A percentile compares a stretch with the other conserved stretches of the same genome.
These are phyloP conservation scores for Telmatochromis sp. DNA, from an alignment of 2,113 vertebrate genomes.

Conservation along the genomic window DNA sequence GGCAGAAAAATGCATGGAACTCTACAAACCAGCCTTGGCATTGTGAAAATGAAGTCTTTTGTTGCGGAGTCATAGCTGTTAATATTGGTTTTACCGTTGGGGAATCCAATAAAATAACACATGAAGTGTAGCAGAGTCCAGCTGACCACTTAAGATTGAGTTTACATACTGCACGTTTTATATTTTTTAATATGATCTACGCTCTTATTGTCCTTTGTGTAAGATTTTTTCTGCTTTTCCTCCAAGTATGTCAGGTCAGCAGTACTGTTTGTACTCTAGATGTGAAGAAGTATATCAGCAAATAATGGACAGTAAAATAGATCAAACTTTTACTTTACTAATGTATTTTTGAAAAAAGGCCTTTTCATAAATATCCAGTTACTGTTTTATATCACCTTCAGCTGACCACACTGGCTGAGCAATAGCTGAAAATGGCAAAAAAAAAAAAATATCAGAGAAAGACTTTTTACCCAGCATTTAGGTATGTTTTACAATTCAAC, in stretches of 20 bases:
- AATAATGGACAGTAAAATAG: background rate
- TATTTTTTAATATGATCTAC: background rate
- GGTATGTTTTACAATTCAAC: background rate
- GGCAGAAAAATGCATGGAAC: background rate
- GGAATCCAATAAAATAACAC: background rate
- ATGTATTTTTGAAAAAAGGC: background rate
- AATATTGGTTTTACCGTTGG: background rate
- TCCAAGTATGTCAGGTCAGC: background rate
- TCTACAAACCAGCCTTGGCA: background rate
- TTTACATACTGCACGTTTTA: background rate
- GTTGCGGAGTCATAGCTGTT: background rate
- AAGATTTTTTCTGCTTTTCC: background rate
- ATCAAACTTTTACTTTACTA: background rate
- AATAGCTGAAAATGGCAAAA: background rate
- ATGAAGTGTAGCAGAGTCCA: background rate
- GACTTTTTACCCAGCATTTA: background rate
- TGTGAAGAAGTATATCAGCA: background rate
- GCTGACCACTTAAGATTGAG: background rate
- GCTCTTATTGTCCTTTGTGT: conserved; percentile 1
- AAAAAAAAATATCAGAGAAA: background rate
- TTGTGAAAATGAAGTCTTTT: background rate
- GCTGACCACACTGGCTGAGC: background rate
- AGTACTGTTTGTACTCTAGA: background rate
- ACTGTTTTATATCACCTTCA: background rate
- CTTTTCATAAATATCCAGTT: background rate